Percentiles rank a stretch among this genome's conserved stretches.
Evolutionary conservation across 2,797 vertebrate genomes (phyloP).

Genomic region (Trichosurus vulpecula): DNA sequence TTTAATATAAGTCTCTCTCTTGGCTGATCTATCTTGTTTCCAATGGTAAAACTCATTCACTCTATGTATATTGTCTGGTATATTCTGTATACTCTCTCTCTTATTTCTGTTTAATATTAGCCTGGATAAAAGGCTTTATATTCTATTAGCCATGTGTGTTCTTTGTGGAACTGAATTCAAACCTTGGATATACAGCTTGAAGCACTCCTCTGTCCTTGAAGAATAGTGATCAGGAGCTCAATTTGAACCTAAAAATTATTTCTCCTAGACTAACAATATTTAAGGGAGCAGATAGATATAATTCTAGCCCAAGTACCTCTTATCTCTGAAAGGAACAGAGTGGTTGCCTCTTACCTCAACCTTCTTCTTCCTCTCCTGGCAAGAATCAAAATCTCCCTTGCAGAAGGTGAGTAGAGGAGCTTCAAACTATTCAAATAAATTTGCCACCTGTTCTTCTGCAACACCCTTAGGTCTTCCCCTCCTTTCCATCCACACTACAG

Average conservation of each 20-base stretch:
- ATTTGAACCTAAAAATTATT: neutral
- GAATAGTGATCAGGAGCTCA: neutral
- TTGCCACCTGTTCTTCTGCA: neutral
- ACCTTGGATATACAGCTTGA: neutral
- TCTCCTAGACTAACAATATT: neutral
- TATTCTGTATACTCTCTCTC: neutral
- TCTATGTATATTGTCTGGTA: neutral
- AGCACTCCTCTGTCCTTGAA: neutral
- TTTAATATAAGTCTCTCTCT: neutral
- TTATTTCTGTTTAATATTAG: neutral
- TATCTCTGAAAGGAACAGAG: neutral
- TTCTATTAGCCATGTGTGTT: neutral
- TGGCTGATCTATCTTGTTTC: neutral
- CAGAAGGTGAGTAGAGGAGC: too few species aligned
- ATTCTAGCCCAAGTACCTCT: neutral
- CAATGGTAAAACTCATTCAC: neutral
- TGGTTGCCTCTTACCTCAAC: neutral
- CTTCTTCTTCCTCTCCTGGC: neutral
- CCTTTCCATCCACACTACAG: neutral
- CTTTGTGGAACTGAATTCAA: neutral
- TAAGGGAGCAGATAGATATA: neutral
- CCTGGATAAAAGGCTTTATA: neutral
- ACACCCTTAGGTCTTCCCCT: neutral
- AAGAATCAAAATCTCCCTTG: neutral
- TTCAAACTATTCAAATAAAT: too few species aligned